A percentile compares a stretch with the other conserved stretches of the same genome.
phyloP scores from a whole-genome alignment of 92 coral and sea anemone species.

The Phenganax subtilis region DNA sequence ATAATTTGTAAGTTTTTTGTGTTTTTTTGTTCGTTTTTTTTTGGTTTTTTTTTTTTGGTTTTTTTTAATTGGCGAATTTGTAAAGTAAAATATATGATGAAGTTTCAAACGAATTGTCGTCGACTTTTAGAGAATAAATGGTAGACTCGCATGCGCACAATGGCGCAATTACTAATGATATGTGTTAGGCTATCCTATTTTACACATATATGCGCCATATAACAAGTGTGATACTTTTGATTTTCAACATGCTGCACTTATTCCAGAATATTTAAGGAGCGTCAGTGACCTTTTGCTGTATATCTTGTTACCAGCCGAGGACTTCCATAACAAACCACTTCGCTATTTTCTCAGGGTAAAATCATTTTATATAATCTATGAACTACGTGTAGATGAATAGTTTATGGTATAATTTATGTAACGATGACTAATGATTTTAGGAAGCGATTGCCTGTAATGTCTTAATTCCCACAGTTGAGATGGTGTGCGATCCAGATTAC shows the following conservation, averaged over 20 bases:
- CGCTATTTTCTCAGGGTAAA: constrained; percentile 88
- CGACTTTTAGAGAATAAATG: too few species aligned
- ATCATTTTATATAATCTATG: neutral
- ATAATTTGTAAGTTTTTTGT: too few species aligned
- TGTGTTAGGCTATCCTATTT: too few species aligned
- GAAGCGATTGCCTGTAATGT: constrained; percentile 87
- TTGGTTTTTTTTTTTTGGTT: too few species aligned
- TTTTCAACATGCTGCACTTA: neutral
- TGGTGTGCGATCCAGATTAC: constrained; percentile 92
- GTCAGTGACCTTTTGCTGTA: constrained; percentile 85
- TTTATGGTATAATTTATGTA: neutral
- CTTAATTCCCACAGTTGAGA: constrained; percentile 68
- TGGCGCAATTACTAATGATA: too few species aligned
- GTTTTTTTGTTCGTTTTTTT: too few species aligned
- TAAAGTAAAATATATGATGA: too few species aligned
- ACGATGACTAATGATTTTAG: constrained; percentile 33
- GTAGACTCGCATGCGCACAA: too few species aligned
- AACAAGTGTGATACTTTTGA: neutral
- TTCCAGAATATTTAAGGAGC: constrained; percentile 82
- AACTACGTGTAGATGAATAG: neutral
- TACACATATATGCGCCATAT: too few species aligned
- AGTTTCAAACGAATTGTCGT: too few species aligned
- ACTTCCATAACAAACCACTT: constrained; percentile 95
- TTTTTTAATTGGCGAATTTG: too few species aligned
- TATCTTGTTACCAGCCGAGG: constrained; percentile 83